These are phyloP conservation scores for Seriola rivoliana DNA, from an alignment of 2,113 vertebrate genomes.

Conservation along the genomic window DNA sequence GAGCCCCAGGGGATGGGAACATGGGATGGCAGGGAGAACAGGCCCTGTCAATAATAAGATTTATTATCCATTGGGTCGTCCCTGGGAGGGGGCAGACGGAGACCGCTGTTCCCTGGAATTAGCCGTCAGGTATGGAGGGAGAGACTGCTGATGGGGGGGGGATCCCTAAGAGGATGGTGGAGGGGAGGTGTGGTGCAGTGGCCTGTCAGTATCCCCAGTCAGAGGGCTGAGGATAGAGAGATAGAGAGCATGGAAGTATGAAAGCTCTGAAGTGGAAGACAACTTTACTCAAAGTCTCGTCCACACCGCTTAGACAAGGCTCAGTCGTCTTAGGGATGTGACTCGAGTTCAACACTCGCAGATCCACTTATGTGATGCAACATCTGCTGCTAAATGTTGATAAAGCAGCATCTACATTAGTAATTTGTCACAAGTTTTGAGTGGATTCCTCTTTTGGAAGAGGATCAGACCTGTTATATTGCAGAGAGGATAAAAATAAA, in stretches of 20 bases:
- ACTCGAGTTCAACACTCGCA: constrained; percentile 46
- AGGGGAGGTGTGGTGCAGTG: constrained; percentile 23
- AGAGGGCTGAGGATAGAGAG: constrained; percentile 56
- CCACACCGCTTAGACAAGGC: constrained; percentile 17
- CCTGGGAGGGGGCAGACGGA: constrained; percentile 74
- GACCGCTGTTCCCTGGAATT: constrained; percentile 76
- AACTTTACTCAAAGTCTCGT: constrained; percentile 48
- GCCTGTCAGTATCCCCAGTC: constrained; percentile 69
- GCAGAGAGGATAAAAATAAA: constrained; percentile 11
- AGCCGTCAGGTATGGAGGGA: constrained; percentile 75
- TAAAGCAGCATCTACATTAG: constrained; percentile 34
- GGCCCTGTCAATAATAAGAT: constrained; percentile 85
- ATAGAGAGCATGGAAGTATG: background rate
- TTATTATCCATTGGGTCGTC: constrained; percentile 82
- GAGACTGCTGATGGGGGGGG: constrained; percentile 45
- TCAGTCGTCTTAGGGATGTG: constrained; percentile 58
- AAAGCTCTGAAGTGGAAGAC: constrained; percentile 34
- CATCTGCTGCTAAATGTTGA: constrained; percentile 44
- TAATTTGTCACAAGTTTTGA: constrained; percentile 36
- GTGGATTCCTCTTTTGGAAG: constrained; percentile 23
- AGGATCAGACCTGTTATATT: constrained; percentile 37
- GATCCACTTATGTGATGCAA: constrained; percentile 48
- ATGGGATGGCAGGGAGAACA: constrained; percentile 65
- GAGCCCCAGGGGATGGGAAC: constrained; percentile 76
- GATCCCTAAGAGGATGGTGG: constrained; percentile 63